A percentile compares a stretch with the other conserved stretches of the same genome.
Evolutionary conservation across 2,113 vertebrate species (phyloP).

Genomic region (Psittacara wagleri): DNA sequence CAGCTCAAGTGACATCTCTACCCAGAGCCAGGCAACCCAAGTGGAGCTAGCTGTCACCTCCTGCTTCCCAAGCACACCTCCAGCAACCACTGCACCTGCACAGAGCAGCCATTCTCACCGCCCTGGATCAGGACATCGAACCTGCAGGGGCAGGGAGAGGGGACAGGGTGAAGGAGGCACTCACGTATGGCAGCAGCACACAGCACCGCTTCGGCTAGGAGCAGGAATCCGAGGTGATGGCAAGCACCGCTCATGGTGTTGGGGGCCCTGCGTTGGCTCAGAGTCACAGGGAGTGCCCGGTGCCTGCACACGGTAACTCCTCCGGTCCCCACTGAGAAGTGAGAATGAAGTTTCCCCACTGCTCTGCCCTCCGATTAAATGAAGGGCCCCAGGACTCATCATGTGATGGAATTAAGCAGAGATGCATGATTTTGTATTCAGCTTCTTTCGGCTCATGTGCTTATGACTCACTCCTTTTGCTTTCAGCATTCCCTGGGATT

Average conservation of each 20-base stretch:
- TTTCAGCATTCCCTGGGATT: slow-evolving; percentile 57
- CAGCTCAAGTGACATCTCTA: neutral
- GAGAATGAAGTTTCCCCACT: neutral
- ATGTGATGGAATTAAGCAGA: slow-evolving; percentile 82
- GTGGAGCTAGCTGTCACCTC: neutral
- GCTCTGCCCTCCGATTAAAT: slow-evolving; percentile 63
- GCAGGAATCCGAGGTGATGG: slow-evolving; percentile 36
- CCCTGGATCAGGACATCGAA: fast-evolving
- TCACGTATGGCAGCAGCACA: slow-evolving; percentile 62
- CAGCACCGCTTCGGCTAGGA: slow-evolving; percentile 46
- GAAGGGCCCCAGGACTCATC: slow-evolving; percentile 72
- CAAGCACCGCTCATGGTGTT: slow-evolving; percentile 41
- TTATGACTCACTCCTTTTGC: slow-evolving; percentile 76
- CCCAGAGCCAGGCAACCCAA: neutral
- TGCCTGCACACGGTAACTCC: neutral
- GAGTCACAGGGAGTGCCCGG: fast-evolving
- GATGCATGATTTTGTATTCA: slow-evolving; percentile 75
- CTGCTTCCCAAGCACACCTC: neutral
- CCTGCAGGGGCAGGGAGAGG: fast-evolving
- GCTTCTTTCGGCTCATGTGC: slow-evolving; percentile 78
- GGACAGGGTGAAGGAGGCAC: neutral
- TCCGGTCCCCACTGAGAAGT: neutral
- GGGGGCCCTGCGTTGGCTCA: fast-evolving
- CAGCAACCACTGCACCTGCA: fast-evolving
- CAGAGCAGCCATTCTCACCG: neutral